These are phyloP conservation scores for Siniperca scherzeri DNA, from an alignment of 2,797 vertebrate species.

Conservation along the genomic window DNA sequence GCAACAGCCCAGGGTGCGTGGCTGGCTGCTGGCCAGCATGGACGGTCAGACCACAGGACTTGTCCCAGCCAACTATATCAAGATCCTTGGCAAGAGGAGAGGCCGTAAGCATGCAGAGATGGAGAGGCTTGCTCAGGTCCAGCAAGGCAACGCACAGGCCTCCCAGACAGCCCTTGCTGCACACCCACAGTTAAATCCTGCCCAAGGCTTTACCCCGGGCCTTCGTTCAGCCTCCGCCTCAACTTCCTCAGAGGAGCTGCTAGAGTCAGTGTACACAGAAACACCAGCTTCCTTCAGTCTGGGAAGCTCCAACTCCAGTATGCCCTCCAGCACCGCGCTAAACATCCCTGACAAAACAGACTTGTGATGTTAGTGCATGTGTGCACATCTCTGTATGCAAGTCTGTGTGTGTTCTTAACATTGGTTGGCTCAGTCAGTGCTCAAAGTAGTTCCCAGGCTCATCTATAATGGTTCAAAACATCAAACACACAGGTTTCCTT, in stretches of 20 bases:
- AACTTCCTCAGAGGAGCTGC: slow-evolving; percentile 87
- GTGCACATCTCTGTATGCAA: slow-evolving; percentile 20
- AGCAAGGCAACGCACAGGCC: slow-evolving; percentile 59
- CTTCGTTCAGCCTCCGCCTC: slow-evolving; percentile 40
- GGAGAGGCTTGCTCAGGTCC: slow-evolving; percentile 84
- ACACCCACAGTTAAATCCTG: slow-evolving; percentile 15
- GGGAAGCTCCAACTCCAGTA: slow-evolving; percentile 42
- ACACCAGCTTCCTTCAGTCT: slow-evolving; percentile 67
- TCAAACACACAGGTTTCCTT: not conserved
- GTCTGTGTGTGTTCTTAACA: slow-evolving; percentile 2
- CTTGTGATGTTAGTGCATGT: slow-evolving; percentile 70
- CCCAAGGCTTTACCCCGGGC: slow-evolving; percentile 42
- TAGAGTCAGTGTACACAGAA: slow-evolving; percentile 91
- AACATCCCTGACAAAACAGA: slow-evolving; percentile 77
- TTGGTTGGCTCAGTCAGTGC: slow-evolving; percentile 8
- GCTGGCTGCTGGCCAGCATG: slow-evolving; percentile 95
- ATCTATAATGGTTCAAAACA: not conserved
- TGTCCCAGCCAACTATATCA: slow-evolving; percentile 95
- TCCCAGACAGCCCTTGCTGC: slow-evolving; percentile 27
- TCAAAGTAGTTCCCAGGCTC: not conserved
- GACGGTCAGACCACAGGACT: slow-evolving; percentile 94
- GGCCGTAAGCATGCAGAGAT: slow-evolving; percentile 87
- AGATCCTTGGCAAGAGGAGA: slow-evolving; percentile 94
- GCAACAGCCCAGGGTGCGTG: slow-evolving; percentile 94
- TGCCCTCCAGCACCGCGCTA: slow-evolving; percentile 48